phyloP scores from a whole-genome alignment of 2,888 invertebrate genomes.

The Trachelus iudaicus region DNA sequence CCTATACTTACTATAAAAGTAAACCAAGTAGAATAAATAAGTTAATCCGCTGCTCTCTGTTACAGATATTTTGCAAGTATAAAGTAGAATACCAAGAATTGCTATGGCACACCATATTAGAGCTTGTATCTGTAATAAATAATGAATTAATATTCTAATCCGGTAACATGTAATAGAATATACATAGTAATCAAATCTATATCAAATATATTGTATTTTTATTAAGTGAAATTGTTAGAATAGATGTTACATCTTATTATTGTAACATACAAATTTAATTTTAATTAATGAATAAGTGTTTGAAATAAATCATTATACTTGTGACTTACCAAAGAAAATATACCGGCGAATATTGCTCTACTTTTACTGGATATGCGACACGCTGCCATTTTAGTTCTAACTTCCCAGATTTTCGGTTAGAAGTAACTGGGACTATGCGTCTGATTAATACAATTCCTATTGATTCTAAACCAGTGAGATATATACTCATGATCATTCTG shows the following conservation, averaged over 20 bases:
- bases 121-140: slow-evolving; percentile 7
- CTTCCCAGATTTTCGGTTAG: background rate
- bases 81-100: slow-evolving; percentile 11
- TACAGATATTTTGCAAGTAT: slow-evolving; percentile 11
- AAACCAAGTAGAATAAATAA: slow-evolving; percentile 15
- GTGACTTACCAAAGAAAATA: background rate
- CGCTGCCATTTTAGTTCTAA: background rate
- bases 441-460: slow-evolving; percentile 3
- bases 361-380: background rate
- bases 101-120: slow-evolving; percentile 9
- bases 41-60: background rate
- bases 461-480: background rate
- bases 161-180: no score
- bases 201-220: background rate
- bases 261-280: background rate
- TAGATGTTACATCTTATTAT: background rate
- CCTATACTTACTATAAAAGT: slow-evolving; percentile 17
- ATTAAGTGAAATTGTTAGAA: background rate
- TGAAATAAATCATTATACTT: background rate
- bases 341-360: background rate
- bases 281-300: background rate
- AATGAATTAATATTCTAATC: background rate
- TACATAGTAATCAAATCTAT: no score
- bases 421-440: background rate
- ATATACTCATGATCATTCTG: background rate